Evolutionary conservation across 2,797 vertebrate species (phyloP), one percentile per base, ranked within the genome.

Genomic region (Pampus argenteus): DNA sequence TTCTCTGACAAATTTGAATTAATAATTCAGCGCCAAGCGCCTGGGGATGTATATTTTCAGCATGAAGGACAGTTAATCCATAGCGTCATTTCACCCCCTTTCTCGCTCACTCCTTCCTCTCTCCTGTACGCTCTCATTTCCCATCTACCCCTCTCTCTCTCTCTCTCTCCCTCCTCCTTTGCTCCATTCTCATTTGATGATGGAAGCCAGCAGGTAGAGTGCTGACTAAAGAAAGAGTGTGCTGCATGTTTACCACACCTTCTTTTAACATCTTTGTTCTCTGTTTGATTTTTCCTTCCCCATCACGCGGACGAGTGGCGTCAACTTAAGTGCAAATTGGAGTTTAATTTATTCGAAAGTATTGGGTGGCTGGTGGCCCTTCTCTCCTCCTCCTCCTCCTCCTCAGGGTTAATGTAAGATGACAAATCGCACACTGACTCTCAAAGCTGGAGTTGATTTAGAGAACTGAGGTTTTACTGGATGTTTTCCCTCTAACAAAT

Each of bases 31-130:
- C 82, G 86, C 75, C 87, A 83, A 84, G 85, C 61, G 93, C 94
- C 93, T 89, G 85, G 93, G 94, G 95, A 95, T 94, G 91, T 93
- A 94, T 94, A 94, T 94, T 95, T 95, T 94, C 87, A 90, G 89
- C 91, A 89, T 93, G 93, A 95, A 95, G 94, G 95, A 95, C 95
- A 95, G 95, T 91, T 95, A 96, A 97, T 96, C 95, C 93, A 95
- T 95, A 96, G 88, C 71, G 86, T 88, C 85, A 84, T 80, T 71
- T 40, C 64, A 60, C 22, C 47, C 61, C 58, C 67, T 29, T 81
- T 63, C 78, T 71, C 61, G 60, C 68, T 82, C 45, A 25, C 76
- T 60, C 81, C 70, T 66, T 76, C 38, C 64, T 65, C 76, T 81
- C 80, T 52, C 72, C 65, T 40, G n/a, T 76, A 62, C 72, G 71